Percentiles rank a stretch among this genome's conserved stretches.
Evolutionary conservation across 1,140 invertebrate species (phyloP).

Genomic region (Tenebrio molitor): DNA sequence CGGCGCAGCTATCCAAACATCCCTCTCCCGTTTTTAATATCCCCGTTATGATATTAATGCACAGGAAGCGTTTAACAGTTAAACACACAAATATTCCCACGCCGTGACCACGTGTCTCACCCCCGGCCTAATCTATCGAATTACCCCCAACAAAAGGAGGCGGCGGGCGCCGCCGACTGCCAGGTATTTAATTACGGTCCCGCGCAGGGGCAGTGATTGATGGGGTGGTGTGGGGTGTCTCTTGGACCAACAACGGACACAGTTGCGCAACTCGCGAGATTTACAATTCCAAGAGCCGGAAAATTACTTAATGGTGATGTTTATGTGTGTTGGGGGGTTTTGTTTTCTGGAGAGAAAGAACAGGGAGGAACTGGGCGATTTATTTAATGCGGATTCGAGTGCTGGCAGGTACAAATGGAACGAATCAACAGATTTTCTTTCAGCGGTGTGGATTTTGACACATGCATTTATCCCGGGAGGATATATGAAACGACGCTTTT

Average conservation of each 20-base stretch:
- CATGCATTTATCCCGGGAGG: constrained; percentile 21
- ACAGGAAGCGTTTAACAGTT: constrained; percentile 23
- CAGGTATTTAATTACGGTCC: constrained; percentile 26
- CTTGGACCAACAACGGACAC: neutral
- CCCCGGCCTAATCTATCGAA: neutral
- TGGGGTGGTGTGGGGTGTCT: neutral
- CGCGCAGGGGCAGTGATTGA: constrained; percentile 6
- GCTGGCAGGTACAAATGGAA: constrained; percentile 34
- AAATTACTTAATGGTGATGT: constrained; percentile 26
- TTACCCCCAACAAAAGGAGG: neutral
- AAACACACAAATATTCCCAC: constrained; percentile 36
- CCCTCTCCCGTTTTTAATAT: constrained; percentile 27
- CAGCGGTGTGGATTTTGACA: constrained; percentile 18
- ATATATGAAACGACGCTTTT: constrained; percentile 17
- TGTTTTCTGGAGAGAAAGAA: constrained; percentile 12
- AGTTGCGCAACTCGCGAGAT: neutral
- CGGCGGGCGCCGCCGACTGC: constrained; percentile 8
- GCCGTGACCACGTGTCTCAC: constrained; percentile 11
- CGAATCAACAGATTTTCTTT: constrained; percentile 36
- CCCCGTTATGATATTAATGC: constrained; percentile 8
- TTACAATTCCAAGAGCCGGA: constrained; percentile 1
- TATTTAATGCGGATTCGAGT: constrained; percentile 2
- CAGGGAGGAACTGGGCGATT: neutral
- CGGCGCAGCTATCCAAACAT: constrained; percentile 11
- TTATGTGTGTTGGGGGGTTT: constrained; percentile 22